phyloP scores from a whole-genome alignment of 2,797 vertebrate species.

The Enteromius trimaculatus region DNA sequence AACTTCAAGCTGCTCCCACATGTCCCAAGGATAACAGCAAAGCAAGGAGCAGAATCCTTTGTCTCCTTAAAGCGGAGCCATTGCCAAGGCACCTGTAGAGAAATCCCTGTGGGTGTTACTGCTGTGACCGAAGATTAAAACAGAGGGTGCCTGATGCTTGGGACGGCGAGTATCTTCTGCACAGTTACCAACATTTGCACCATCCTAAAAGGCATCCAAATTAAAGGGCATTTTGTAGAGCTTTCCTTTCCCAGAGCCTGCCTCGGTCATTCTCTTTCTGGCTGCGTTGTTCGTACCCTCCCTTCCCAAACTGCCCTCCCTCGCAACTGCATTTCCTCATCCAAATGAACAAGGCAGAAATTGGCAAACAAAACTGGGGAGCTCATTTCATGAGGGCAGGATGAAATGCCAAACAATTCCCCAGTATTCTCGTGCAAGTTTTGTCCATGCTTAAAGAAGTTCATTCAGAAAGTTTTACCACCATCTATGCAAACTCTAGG shows the following conservation, averaged over 20 bases:
- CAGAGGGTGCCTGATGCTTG: constrained; percentile 49
- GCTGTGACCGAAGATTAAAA: constrained; percentile 62
- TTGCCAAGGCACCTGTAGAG: constrained; percentile 60
- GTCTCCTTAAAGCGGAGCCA: constrained; percentile 64
- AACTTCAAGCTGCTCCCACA: constrained; percentile 78
- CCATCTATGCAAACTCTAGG: constrained; percentile 36
- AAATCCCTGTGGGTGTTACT: constrained; percentile 30
- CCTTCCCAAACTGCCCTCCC: constrained; percentile 18
- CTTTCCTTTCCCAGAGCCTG: constrained; percentile 34
- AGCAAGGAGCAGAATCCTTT: constrained; percentile 76
- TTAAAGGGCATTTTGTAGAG: constrained; percentile 64
- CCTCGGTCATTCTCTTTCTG: constrained; percentile 14
- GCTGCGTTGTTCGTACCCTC: constrained; percentile 33
- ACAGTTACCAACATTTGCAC: constrained; percentile 60
- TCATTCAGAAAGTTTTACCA: constrained; percentile 26
- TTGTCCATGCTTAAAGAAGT: constrained; percentile 5
- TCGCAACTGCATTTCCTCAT: constrained; percentile 39
- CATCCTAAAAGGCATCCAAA: constrained; percentile 59
- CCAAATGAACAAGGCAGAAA: constrained; percentile 50
- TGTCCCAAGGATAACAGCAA: constrained; percentile 72
- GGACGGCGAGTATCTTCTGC: constrained; percentile 53
- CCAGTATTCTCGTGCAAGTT: constrained; percentile 23
- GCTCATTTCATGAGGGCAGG: constrained; percentile 31
- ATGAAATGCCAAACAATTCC: constrained; percentile 32
- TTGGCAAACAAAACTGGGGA: constrained; percentile 53